These are phyloP conservation scores for Grus americana DNA, from an alignment of 2,113 vertebrate genomes.

Conservation along the genomic window DNA sequence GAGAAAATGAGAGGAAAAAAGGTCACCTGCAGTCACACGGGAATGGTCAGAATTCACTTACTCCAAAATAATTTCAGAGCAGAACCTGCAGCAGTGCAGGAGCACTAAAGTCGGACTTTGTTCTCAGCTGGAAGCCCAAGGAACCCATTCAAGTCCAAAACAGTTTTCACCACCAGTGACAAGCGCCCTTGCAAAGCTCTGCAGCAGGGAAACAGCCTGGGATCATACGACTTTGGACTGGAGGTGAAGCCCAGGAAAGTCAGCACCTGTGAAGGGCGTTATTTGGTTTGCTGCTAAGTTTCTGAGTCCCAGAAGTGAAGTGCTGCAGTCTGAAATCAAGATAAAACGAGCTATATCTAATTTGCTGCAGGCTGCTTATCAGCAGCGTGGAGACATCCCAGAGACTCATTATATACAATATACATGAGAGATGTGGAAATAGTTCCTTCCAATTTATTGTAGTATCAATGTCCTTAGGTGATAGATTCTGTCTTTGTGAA, in stretches of 20 bases:
- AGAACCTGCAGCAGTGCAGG: neutral
- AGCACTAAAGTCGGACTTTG: neutral
- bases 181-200: neutral
- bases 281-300: neutral
- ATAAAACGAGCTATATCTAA: conserved; percentile 29
- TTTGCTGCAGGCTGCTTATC: conserved; percentile 64
- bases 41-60: neutral
- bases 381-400: conserved; percentile 26
- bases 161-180: no score
- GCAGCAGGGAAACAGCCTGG: neutral
- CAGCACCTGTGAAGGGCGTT: neutral
- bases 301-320: neutral
- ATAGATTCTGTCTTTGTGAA: conserved; percentile 2
- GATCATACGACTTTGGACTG: neutral
- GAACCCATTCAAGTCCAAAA: rapidly evolving
- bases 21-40: neutral
- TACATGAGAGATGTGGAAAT: conserved; percentile 43
- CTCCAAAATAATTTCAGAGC: neutral
- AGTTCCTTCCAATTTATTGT: conserved; percentile 18
- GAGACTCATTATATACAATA: conserved; percentile 48
- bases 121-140: neutral
- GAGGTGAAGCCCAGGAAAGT: neutral
- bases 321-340: conserved; percentile 21
- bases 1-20: neutral
- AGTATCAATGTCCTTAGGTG: conserved; percentile 31